Conservation (phyloP, 2,888 invertebrate genomes). For the Itoplectis maculator region DNA sequence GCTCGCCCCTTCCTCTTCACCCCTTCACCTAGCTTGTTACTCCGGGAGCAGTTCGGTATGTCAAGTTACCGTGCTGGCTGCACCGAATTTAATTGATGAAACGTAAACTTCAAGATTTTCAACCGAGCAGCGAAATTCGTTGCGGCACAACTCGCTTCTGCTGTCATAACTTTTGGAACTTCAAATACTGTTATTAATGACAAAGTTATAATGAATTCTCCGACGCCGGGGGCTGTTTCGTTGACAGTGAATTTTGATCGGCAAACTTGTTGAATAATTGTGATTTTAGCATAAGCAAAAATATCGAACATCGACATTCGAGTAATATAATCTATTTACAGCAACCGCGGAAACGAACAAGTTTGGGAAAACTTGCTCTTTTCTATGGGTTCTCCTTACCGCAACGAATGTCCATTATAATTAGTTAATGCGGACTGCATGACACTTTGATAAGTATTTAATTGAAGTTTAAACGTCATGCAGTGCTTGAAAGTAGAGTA, state of each 20-base stretch:
- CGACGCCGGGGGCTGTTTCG: background rate
- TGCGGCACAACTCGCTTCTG: background rate
- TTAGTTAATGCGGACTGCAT: background rate
- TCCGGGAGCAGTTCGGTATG: slow-evolving; percentile 14
- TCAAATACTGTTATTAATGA: slow-evolving; percentile 2
- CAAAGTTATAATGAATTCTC: background rate
- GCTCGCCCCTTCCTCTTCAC: background rate
- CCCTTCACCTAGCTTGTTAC: background rate
- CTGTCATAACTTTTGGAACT: background rate
- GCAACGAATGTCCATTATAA: background rate
- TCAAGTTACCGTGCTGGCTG: slow-evolving; percentile 39
- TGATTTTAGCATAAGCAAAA: background rate
- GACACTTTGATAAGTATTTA: slow-evolving; percentile 9
- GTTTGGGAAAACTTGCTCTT: too few relatives aligned
- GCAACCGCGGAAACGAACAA: too few relatives aligned
- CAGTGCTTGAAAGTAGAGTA: background rate
- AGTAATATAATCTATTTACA: too few relatives aligned
- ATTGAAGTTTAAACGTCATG: background rate
- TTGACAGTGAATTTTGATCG: background rate
- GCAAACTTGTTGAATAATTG: background rate
- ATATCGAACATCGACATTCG: too few relatives aligned
- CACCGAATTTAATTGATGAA: slow-evolving; percentile 53
- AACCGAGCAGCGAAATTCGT: background rate
- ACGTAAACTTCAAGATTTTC: slow-evolving; percentile 24
- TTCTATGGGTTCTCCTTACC: background rate